Base-by-base conservation (phyloP, 2,113 vertebrate species). In the Chionis minor region DNA sequence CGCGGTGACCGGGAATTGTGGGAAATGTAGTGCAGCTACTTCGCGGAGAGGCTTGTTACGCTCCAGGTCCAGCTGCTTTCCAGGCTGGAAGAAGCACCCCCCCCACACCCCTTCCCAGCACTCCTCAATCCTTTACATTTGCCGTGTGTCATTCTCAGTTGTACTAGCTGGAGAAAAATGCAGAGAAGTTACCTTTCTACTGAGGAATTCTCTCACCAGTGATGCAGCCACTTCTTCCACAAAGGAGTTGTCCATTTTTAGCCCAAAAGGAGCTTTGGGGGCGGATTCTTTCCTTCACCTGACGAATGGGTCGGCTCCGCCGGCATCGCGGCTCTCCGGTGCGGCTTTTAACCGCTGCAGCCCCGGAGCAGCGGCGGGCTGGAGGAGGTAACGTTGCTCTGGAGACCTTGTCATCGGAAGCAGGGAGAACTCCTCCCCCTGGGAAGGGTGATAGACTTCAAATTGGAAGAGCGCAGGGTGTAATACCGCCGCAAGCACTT, bases 181-280 rank as follows among this genome's bases (percentile, higher is more conserved):
- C 28, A 65, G 73, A 12, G 62, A 12, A 81, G 32, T 97, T 97
- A 98, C 99, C 99, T 99, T 99, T 91, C 99, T 98, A 92, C 98
- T 99, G 90, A 99, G 98, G 94, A 99, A 99, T 93, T 99, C 99
- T 86, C 99, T 97, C 66, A 99, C 98, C 84, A 99, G 97, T 5
- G 99, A 99, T 27, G 99, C 98, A 45, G 99, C 98, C 84, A 99
- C 98, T 80, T 99, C 99, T 95, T 99, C 98, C 85, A 99, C 98
- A 40, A 97, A 96, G 30, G 97, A 95, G 56, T 82, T 94, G 69
- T 97, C 98, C 99, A 99, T 99, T 66, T 66, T 84, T 59, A 14
- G 13, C 74, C 40, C 79, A 51, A 40, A 58, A 33, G 6, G 24
- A 51, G 59, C 56, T 73, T 20, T 28, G 26, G 54, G 89, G 73